Evolutionary conservation across 35 echinoderm and acorn worm species (phyloP), one percentile per base, ranked within the genome.

Genomic region (Lytechinus variegatus): DNA sequence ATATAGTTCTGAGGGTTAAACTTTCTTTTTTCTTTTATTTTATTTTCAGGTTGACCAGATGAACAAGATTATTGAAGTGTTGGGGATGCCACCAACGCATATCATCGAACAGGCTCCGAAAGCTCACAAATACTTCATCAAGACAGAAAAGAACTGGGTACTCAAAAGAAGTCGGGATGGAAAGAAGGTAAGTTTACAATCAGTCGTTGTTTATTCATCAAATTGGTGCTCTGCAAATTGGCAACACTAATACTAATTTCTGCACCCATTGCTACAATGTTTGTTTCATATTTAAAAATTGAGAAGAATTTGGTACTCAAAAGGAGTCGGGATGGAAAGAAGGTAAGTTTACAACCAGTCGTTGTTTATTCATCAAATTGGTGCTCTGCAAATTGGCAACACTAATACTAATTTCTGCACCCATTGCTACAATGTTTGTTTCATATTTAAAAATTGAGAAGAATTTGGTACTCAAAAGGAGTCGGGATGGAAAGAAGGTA

Each of bases 61-160:
- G 98, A 99, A 98, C 86, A 99, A 99, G 88, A 97, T 99, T 24
- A 96, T 99, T 72, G 98, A 99, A 91, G 98, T 99, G 11, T 90
- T 99, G 58, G 98, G 98, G 19, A 98, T 98, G 97, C 98, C 98
- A 11, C 98, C 97, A 1, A 93, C 89, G 8, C 90, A 97, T 33
- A 96, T 99, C 54, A 97, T 99, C 87, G 97, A 99, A 61, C 96
- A 98, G 87, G 98, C 98, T 28, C 98, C 97, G 8, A 99, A 99
- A 71, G 98, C 98, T 54, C 97, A 97, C 95, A 99, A 99, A 91
- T 99, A 98, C 94, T 99, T 99, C 94, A 96, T 98, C 91, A 98
- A 98, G 95, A 95, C 97, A 16, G 94, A 96, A 27, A 97, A 97
- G 60, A 97, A 92, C 8, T 99, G 96, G 96, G 95, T 97, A 53